Evolutionary conservation across 2,888 invertebrate genomes (phyloP), one percentile per base, ranked within the genome.

Genomic region (Mesorhabditis sp.): DNA sequence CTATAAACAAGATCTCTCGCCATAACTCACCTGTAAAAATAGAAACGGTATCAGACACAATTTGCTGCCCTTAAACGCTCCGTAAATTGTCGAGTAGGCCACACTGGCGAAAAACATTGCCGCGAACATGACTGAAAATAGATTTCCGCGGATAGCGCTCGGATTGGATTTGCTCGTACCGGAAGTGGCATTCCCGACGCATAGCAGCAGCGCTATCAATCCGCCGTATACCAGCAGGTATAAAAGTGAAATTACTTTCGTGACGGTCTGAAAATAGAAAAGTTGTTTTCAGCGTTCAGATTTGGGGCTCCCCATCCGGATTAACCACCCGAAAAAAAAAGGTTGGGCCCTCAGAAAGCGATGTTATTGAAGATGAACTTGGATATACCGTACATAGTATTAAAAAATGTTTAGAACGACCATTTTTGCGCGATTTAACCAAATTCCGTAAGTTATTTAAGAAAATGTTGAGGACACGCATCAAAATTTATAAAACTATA

Each of bases 1-100:
- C 58, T 50, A 13, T 50, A 50, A 10, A 50, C n/a, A 50, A 13
- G n/a, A 2, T 50, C n/a, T 2, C 58, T 2, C 58, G n/a, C 10
- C 3, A 63, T 66, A 41, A 68, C 69, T 71, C 44, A 80, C 82
- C 72, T 82, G 82, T 43, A 82, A 72, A 71, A 81, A 74, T 65
- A 82, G 75, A 72, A 80, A 82, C 2, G 82, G 82, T 67, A 82
- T 80, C 3, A 82, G 73, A 70, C 82, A 82, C 75, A 82, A 73
- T 76, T 82, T 82, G 63, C 77, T 76, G 65, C 82, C 82, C 45
- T 76, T 74, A 70, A 80, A 82, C 3, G 78, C 77, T 63, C 80
- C 82, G 70, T 80, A 80, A 66, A 82, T 63, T 6, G 80, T 78
- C 28, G 74, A 80, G 42, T 74, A 69, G 4, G 74, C 73, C 6